phyloP scores from a whole-genome alignment of 2,797 vertebrate species.

The Gastrophryne carolinensis region DNA sequence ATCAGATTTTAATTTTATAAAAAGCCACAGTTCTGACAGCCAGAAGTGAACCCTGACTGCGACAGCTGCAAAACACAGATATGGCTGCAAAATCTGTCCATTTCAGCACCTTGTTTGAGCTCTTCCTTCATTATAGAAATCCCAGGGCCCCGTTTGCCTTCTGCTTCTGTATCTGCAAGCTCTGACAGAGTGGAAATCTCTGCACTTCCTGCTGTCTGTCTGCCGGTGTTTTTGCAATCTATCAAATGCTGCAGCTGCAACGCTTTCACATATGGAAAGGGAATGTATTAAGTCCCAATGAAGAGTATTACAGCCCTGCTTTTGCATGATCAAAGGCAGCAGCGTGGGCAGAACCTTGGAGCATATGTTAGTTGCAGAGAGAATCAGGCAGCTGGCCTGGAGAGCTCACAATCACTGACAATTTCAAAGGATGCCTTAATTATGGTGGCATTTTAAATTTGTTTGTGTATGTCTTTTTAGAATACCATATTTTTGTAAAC shows the following conservation, averaged over 20 bases:
- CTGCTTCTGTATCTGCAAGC: constrained; percentile 6
- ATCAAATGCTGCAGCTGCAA: constrained; percentile 6
- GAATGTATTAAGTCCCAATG: constrained; percentile 44
- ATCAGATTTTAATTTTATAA: constrained; percentile 35
- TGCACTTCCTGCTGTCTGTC: constrained; percentile 22
- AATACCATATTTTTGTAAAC: too few species aligned
- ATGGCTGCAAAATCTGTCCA: constrained; percentile 33
- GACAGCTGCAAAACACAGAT: constrained; percentile 30
- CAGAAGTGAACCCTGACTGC: constrained; percentile 28
- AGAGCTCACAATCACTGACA: constrained; percentile 29
- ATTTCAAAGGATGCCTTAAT: background rate
- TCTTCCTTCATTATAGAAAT: constrained; percentile 42
- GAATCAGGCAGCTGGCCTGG: background rate
- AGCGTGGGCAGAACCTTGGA: background rate
- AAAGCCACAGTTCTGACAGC: constrained; percentile 42
- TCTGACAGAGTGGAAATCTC: constrained; percentile 33
- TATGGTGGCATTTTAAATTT: too few species aligned
- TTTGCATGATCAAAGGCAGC: constrained; percentile 25
- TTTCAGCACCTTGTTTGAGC: constrained; percentile 42
- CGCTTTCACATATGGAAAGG: constrained; percentile 38
- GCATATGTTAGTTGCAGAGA: background rate
- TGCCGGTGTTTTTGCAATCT: constrained; percentile 5
- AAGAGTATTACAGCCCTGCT: constrained; percentile 13
- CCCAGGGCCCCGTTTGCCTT: constrained; percentile 35
- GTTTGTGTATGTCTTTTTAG: too few species aligned